A percentile compares a stretch with the other conserved stretches of the same genome.
Evolutionary conservation across 1,140 invertebrate species (phyloP).

Genomic region (Wasmannia auropunctata): DNA sequence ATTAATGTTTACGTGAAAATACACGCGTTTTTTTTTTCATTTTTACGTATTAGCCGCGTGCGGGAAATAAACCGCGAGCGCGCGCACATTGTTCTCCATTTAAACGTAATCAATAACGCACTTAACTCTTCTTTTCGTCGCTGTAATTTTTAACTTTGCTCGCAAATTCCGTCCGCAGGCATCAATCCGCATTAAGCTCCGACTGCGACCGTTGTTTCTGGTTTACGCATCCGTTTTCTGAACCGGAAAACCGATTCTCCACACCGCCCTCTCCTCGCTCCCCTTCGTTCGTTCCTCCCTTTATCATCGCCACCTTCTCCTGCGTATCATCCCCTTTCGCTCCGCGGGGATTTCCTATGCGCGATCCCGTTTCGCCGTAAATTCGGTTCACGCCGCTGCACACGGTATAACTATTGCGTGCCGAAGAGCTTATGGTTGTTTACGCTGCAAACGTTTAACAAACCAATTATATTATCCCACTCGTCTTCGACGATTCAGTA

Average conservation of each 20-base stretch:
- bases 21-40: background rate
- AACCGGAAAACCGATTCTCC: constrained; percentile 7
- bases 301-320: background rate
- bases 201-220: background rate
- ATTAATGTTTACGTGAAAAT: constrained; percentile 8
- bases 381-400: background rate
- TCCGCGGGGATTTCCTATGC: background rate
- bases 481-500: constrained; percentile 32
- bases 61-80: background rate
- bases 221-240: constrained; percentile 6
- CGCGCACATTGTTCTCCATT: background rate
- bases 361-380: background rate
- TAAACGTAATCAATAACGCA: constrained; percentile 8
- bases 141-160: background rate
- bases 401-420: background rate
- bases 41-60: background rate
- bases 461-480: constrained; percentile 37
- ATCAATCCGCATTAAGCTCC: background rate
- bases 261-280: background rate
- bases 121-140: background rate
- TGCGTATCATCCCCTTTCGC: background rate
- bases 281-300: background rate
- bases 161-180: background rate
- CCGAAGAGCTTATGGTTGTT: background rate
- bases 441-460: constrained; percentile 10